Evolutionary conservation across 2,113 vertebrate genomes (phyloP), one percentile per base, ranked within the genome.

Genomic region (Rhinoderma darwinii): DNA sequence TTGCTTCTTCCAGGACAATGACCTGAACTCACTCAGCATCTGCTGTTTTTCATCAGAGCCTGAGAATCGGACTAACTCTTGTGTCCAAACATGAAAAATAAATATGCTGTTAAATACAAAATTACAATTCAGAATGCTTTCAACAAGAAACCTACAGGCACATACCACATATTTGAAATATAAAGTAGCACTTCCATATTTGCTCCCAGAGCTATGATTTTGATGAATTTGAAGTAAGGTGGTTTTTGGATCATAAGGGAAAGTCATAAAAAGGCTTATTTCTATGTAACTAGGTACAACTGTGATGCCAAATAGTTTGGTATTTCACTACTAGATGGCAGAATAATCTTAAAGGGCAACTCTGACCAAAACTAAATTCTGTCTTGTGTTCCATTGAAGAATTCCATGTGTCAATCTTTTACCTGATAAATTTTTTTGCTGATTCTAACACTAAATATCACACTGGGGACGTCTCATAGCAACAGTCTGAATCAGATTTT

Each of bases 1-100:
- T 82, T 47, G 37, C 68, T 61, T 82, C 78, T 87, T 86, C 78
- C 78, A 82, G 85, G 85, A 87, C 85, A 87, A 56, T 82, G 85
- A 87, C 85, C 85, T 68, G 68, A 56, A 87, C 85, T 74, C 78
- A 82, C 66, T 74, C 66, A 81, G 35, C 84, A 86, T 80, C 84
- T 86, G 85, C 66, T 87, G 85, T 61, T 82, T 86, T 74, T 56
- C 73, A 56, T 81, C 50, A 82, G 47, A 74, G 51, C 12, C 27
- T 32, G 61, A 63, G 37, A 22, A 61, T 59, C 20, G 27, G 41
- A 85, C 56, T 59, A 8, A n/a, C 14, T 59, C 35, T 32, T 43
- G 51, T 51, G 47, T 73, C 37, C 50, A 87, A 20, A 61, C n/a
- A 61, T 73, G 70, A n/a, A 81, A 47, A 70, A 54, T 72, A 56